Percentiles rank a stretch among this genome's conserved stretches.
Conservation (phyloP, 2,888 invertebrate species). For the Sarcophaga subvicina region DNA sequence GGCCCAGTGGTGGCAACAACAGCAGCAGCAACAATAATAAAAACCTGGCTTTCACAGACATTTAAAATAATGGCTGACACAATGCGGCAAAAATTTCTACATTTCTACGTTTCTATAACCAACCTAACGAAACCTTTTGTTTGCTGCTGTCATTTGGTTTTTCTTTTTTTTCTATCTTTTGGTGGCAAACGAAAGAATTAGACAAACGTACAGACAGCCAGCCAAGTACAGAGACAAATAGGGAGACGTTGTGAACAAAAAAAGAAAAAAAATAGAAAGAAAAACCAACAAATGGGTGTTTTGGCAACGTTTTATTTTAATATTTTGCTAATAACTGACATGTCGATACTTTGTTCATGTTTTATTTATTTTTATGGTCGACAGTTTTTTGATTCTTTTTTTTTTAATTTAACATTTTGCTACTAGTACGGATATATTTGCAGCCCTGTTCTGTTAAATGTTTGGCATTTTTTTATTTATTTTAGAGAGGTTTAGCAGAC, state of each 20-base stretch:
- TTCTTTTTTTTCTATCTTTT: not conserved
- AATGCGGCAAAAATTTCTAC: conserved; percentile 63
- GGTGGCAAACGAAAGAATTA: not conserved
- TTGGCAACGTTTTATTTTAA: conserved; percentile 72
- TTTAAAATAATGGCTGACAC: conserved; percentile 67
- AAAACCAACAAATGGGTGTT: conserved; percentile 70
- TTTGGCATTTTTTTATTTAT: no score
- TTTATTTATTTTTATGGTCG: conserved; percentile 50
- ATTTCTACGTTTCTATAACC: conserved; percentile 16
- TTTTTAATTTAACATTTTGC: not conserved
- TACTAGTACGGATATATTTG: not conserved
- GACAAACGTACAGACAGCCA: not conserved
- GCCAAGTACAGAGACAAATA: conserved; percentile 6
- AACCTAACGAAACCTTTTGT: conserved; percentile 34
- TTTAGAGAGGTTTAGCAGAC: no score
- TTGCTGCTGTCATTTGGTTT: conserved; percentile 38
- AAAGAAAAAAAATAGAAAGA: not conserved
- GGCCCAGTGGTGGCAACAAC: conserved; percentile 6
- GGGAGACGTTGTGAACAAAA: not conserved
- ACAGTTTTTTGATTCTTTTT: conserved; percentile 1
- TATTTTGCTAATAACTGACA: conserved; percentile 75
- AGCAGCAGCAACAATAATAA: conserved; percentile 22
- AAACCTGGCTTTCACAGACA: conserved; percentile 49
- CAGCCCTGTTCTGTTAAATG: not conserved
- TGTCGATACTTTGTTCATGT: conserved; percentile 62